phyloP scores from a whole-genome alignment of 1,140 invertebrate genomes.

The Tetramorium simillimum region DNA sequence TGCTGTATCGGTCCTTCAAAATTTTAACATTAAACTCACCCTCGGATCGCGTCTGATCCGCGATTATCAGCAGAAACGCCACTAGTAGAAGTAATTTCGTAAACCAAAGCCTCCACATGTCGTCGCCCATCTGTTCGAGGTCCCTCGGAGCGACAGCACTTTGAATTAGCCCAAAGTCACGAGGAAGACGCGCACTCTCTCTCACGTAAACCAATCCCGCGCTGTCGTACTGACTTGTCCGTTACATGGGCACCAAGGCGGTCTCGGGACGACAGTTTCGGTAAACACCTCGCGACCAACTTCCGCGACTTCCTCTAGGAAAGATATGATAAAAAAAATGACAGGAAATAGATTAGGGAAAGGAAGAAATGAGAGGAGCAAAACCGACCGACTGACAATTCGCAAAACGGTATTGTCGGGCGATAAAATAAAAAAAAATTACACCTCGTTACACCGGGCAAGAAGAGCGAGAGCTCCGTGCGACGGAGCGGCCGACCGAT shows the following conservation, averaged over 20 bases:
- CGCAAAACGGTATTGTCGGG: neutral
- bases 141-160: slow-evolving; percentile 50
- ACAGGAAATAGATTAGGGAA: neutral
- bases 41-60: slow-evolving; percentile 56
- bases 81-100: slow-evolving; percentile 76
- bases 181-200: slow-evolving; percentile 65
- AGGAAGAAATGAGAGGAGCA: neutral
- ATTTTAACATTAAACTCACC: slow-evolving; percentile 72
- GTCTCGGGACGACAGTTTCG: neutral
- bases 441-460: slow-evolving; percentile 52
- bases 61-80: slow-evolving; percentile 53
- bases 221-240: slow-evolving; percentile 24
- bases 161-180: slow-evolving; percentile 54
- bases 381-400: neutral
- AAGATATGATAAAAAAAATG: neutral
- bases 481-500: slow-evolving; percentile 69
- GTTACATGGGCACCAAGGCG: slow-evolving; percentile 63
- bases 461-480: slow-evolving; percentile 59
- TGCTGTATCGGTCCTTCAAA: neutral
- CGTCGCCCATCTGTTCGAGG: slow-evolving; percentile 73
- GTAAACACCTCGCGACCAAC: slow-evolving; percentile 11
- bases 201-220: slow-evolving; percentile 60
- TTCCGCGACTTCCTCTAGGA: slow-evolving; percentile 2
- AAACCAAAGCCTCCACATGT: slow-evolving; percentile 81
- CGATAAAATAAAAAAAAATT: slow-evolving; percentile 20